phyloP scores from a whole-genome alignment of 2,113 vertebrate species.

The Carassius gibelio region DNA sequence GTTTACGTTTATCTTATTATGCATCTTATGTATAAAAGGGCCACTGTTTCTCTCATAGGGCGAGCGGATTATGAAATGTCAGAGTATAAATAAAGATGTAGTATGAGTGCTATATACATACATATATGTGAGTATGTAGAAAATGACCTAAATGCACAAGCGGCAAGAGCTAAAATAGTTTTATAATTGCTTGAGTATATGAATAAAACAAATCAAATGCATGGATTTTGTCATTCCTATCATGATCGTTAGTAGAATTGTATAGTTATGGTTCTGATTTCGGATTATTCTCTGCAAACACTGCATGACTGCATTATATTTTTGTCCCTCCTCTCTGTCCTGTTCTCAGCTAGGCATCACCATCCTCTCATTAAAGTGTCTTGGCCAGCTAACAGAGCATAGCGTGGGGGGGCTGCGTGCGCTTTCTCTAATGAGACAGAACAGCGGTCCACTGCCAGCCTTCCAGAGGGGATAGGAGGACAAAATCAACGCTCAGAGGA shows the following conservation, averaged over 20 bases:
- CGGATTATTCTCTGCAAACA: constrained; percentile 4
- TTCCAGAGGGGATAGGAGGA: constrained; percentile 17
- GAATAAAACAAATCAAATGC: not conserved
- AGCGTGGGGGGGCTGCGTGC: not conserved
- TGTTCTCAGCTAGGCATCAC: not conserved
- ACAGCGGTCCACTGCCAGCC: constrained; percentile 19
- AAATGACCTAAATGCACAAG: not conserved
- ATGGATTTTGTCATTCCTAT: not conserved
- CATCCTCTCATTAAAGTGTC: constrained; percentile 29
- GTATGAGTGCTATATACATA: not conserved
- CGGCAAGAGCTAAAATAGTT: not conserved
- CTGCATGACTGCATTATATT: not conserved
- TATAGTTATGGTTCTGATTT: not conserved
- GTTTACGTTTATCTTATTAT: constrained; percentile 53
- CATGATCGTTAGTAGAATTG: not conserved
- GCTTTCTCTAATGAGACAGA: constrained; percentile 33
- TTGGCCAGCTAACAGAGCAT: constrained; percentile 34
- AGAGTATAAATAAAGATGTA: constrained; percentile 49
- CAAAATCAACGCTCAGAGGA: constrained; percentile 25
- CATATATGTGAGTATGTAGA: not conserved
- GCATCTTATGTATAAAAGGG: constrained; percentile 32
- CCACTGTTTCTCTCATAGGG: constrained; percentile 1
- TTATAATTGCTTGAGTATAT: not conserved
- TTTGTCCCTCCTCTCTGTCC: constrained; percentile 7
- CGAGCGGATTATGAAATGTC: constrained; percentile 54